These are phyloP conservation scores for Trachelus stipa DNA, from an alignment of 2,888 invertebrate species.

Conservation along the genomic window DNA sequence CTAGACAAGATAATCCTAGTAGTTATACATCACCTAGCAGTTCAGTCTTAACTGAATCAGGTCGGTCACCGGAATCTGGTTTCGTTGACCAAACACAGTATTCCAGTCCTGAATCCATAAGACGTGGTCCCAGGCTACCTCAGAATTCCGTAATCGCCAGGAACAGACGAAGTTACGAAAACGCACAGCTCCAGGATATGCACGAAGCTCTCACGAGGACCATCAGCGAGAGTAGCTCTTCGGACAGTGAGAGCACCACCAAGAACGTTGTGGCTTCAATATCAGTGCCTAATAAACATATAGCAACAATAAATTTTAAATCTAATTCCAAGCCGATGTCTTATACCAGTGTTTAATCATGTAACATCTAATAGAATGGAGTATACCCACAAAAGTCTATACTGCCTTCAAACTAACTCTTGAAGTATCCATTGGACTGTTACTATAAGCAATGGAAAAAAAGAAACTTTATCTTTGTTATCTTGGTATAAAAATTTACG, in stretches of 20 bases:
- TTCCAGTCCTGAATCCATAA: slow-evolving; percentile 42
- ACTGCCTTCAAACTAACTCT: background rate
- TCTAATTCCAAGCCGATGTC: slow-evolving; percentile 29
- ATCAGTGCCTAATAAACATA: background rate
- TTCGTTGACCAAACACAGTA: slow-evolving; percentile 43
- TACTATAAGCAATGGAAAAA: background rate
- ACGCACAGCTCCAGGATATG: slow-evolving; percentile 52
- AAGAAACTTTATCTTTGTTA: slow-evolving; percentile 1
- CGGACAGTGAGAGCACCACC: slow-evolving; percentile 36
- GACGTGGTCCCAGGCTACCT: slow-evolving; percentile 32
- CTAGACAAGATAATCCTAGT: slow-evolving; percentile 12
- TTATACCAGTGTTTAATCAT: slow-evolving; percentile 48
- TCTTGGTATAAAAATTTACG: background rate
- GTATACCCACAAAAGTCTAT: background rate
- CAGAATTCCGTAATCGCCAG: slow-evolving; percentile 31
- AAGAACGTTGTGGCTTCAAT: background rate
- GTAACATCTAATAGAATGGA: background rate
- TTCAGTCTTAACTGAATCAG: slow-evolving; percentile 25
- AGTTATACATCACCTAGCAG: background rate
- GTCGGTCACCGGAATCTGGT: slow-evolving; percentile 49
- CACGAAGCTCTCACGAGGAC: slow-evolving; percentile 40
- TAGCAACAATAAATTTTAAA: background rate
- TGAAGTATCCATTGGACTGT: background rate
- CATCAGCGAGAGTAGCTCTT: slow-evolving; percentile 38
- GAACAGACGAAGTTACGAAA: slow-evolving; percentile 53